Evolutionary conservation across 2,113 vertebrate genomes (phyloP).

Genomic region (Rhadina sibilatrix): DNA sequence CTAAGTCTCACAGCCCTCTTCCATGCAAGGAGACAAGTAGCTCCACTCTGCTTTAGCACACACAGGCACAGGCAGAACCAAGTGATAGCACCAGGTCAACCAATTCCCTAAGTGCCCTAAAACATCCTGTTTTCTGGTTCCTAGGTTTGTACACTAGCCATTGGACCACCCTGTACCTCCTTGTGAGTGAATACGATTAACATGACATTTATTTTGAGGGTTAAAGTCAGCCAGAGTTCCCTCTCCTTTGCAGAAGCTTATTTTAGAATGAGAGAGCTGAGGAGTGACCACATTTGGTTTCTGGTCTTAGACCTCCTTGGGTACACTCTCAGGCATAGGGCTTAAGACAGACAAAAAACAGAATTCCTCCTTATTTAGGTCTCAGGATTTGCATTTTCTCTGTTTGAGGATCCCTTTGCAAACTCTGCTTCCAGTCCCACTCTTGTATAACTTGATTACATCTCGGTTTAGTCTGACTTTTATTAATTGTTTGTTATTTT

Average conservation of each 20-base stretch:
- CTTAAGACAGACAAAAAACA: background rate
- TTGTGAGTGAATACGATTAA: background rate
- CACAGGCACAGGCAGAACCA: background rate
- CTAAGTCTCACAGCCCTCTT: background rate
- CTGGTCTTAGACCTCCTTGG: background rate
- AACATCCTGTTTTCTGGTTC: background rate
- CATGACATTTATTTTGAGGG: background rate
- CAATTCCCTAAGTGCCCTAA: background rate
- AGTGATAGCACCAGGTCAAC: background rate
- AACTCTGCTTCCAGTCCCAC: background rate
- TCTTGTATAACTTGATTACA: background rate
- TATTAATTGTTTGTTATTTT: background rate
- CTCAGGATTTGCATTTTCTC: background rate
- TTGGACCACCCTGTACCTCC: too few species aligned
- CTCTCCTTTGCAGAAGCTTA: background rate
- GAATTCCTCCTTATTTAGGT: background rate
- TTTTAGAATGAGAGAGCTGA: background rate
- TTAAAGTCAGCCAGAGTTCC: background rate
- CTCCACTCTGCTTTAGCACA: background rate
- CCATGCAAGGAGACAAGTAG: background rate
- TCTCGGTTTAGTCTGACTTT: background rate
- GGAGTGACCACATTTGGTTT: background rate
- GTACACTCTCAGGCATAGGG: accelerated
- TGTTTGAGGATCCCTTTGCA: background rate
- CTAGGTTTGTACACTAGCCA: accelerated